A percentile compares a stretch with the other conserved stretches of the same genome.
These are phyloP conservation scores for Hippasteria phrygiana DNA, from an alignment of 53 echinoderm and acorn worm species.

Conservation along the genomic window DNA sequence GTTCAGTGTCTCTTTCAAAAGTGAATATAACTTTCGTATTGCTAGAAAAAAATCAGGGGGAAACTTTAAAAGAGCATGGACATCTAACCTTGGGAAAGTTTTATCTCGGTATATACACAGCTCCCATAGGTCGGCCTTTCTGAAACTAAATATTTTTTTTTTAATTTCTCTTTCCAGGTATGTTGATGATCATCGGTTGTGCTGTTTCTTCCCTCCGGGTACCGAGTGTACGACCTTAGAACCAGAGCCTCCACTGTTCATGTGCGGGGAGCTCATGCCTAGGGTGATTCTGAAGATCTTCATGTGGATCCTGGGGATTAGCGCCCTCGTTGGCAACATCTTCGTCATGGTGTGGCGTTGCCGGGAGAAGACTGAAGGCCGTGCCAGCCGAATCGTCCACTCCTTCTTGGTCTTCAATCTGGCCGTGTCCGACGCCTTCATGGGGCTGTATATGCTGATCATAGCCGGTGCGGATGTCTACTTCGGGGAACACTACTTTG, in stretches of 20 bases:
- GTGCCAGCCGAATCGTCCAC: constrained; percentile 34
- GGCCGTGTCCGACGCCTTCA: constrained; percentile 36
- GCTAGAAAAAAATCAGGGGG: too few relatives aligned
- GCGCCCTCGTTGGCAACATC: constrained; percentile 61
- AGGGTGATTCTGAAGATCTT: constrained; percentile 54
- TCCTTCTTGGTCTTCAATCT: constrained; percentile 47
- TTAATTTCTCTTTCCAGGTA: not conserved
- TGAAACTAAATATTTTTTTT: not conserved
- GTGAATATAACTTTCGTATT: too few relatives aligned
- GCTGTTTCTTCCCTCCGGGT: constrained; percentile 5
- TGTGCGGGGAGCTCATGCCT: constrained; percentile 58
- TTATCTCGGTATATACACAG: too few relatives aligned
- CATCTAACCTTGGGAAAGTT: too few relatives aligned
- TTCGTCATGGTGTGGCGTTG: constrained; percentile 54
- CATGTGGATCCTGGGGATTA: constrained; percentile 67
- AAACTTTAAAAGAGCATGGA: too few relatives aligned
- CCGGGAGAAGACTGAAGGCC: constrained; percentile 28
- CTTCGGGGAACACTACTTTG: constrained; percentile 7
- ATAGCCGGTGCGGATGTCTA: constrained; percentile 30
- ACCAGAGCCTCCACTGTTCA: constrained; percentile 46
- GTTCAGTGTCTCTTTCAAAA: too few relatives aligned
- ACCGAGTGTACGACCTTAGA: constrained; percentile 30
- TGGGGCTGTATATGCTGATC: constrained; percentile 62
- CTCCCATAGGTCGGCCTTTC: too few relatives aligned
- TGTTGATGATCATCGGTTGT: constrained; percentile 46